Evolutionary conservation across 2,113 vertebrate species (phyloP).

Genomic region (Siniperca chuatsi): DNA sequence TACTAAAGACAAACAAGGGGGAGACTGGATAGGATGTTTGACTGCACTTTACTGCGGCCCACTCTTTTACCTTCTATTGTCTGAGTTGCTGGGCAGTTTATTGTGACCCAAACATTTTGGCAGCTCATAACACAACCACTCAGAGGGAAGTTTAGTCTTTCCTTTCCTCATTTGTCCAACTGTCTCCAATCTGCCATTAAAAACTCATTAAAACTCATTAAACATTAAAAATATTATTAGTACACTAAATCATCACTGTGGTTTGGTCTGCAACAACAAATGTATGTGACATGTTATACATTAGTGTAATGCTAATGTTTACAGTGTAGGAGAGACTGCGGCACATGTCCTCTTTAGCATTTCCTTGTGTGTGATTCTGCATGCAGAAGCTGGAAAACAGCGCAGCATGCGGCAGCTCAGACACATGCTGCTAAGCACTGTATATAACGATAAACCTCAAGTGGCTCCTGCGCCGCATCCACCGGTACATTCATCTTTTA

Average conservation of each 20-base stretch:
- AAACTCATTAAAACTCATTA: neutral
- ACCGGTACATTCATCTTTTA: constrained; percentile 61
- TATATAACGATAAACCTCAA: constrained; percentile 52
- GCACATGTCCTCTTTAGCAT: neutral
- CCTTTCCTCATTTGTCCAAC: constrained; percentile 21
- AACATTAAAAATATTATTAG: neutral
- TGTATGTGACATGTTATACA: neutral
- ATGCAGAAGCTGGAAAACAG: constrained; percentile 13
- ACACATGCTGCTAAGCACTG: constrained; percentile 13
- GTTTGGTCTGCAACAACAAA: neutral
- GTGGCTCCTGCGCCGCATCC: constrained; percentile 39
- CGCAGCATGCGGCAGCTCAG: constrained; percentile 29
- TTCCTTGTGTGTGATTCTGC: constrained; percentile 5
- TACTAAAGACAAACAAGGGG: constrained; percentile 75
- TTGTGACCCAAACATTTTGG: constrained; percentile 61
- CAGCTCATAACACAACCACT: constrained; percentile 47
- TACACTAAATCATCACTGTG: neutral
- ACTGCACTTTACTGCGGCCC: constrained; percentile 50
- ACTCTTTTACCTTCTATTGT: constrained; percentile 81
- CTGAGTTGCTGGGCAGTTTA: constrained; percentile 66
- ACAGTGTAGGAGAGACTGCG: neutral
- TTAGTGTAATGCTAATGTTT: constrained; percentile 8
- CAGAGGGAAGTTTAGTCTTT: constrained; percentile 10
- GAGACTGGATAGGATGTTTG: constrained; percentile 72
- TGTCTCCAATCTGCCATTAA: constrained; percentile 17